Evolutionary conservation across 2,113 vertebrate genomes (phyloP).

Genomic region (Hylia prasina): DNA sequence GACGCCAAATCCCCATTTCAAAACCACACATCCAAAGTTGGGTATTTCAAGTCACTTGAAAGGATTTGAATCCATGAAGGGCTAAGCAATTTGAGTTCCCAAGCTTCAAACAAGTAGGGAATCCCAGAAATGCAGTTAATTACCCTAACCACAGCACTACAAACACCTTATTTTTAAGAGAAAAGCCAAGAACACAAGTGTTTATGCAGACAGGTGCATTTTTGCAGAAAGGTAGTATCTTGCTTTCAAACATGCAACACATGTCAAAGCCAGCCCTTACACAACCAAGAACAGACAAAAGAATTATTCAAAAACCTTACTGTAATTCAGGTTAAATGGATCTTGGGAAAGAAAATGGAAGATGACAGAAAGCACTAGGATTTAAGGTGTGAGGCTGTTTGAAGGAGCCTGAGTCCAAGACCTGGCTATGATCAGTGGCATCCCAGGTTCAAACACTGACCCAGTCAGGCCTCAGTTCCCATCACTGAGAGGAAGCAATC

Average conservation of each 20-base stretch:
- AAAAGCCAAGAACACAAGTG: not conserved
- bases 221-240: not conserved
- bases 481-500: not conserved
- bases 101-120: not conserved
- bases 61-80: not conserved
- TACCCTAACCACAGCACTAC: not conserved
- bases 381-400: not conserved
- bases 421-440: not conserved
- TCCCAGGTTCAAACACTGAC: not conserved
- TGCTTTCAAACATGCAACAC: not conserved
- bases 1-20: not conserved
- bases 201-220: not conserved
- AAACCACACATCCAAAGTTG: not conserved
- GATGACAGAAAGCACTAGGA: not conserved
- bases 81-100: not conserved
- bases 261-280: not conserved
- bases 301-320: not conserved
- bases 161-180: not conserved
- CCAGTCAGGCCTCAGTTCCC: not conserved
- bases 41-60: not conserved
- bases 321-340: not conserved
- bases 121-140: not conserved
- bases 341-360: not conserved
- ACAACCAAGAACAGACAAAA: not conserved
- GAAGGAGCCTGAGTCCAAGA: not conserved